Percentiles rank a stretch among this genome's conserved stretches.
These are phyloP conservation scores for Epinephelus cyanopodus DNA, from an alignment of 2,113 vertebrate genomes.

Conservation along the genomic window DNA sequence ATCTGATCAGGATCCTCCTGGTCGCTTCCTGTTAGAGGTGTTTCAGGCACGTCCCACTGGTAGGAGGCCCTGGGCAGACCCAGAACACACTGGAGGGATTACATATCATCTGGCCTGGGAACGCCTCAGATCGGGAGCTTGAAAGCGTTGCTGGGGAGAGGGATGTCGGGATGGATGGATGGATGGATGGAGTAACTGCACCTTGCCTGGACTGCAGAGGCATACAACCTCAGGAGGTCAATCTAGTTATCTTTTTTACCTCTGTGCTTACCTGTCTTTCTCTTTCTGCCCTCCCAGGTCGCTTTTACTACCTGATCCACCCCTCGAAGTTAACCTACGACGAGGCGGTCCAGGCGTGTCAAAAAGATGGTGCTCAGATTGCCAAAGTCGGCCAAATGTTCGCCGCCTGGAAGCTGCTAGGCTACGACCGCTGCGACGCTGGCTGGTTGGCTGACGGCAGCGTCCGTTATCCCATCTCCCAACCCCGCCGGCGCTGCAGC, in stretches of 20 bases:
- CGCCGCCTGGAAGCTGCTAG: conserved; percentile 94
- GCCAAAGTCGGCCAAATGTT: conserved; percentile 98
- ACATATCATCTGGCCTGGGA: too few relatives aligned
- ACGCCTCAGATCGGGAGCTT: too few relatives aligned
- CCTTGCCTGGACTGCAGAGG: too few relatives aligned
- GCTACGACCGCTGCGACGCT: conserved; percentile 95
- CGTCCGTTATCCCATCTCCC: conserved; percentile 94
- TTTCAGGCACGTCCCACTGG: too few relatives aligned
- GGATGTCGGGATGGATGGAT: too few relatives aligned
- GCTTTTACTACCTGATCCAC: conserved; percentile 96
- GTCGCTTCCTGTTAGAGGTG: too few relatives aligned
- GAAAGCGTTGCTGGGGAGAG: too few relatives aligned
- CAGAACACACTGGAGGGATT: too few relatives aligned
- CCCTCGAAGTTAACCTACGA: conserved; percentile 93
- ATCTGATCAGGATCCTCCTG: too few relatives aligned
- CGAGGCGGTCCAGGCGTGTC: conserved; percentile 91
- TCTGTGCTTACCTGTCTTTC: neutral
- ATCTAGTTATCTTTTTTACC: neutral
- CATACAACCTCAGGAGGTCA: too few relatives aligned
- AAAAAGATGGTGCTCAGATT: conserved; percentile 91
- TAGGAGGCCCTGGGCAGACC: too few relatives aligned
- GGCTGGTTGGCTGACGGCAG: conserved; percentile 98
- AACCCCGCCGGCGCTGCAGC: conserved; percentile 93
- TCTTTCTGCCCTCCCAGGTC: conserved; percentile 81
- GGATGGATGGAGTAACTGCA: too few relatives aligned